phyloP scores from a whole-genome alignment of 2,888 invertebrate genomes.

The Eustalomyia histrio region DNA sequence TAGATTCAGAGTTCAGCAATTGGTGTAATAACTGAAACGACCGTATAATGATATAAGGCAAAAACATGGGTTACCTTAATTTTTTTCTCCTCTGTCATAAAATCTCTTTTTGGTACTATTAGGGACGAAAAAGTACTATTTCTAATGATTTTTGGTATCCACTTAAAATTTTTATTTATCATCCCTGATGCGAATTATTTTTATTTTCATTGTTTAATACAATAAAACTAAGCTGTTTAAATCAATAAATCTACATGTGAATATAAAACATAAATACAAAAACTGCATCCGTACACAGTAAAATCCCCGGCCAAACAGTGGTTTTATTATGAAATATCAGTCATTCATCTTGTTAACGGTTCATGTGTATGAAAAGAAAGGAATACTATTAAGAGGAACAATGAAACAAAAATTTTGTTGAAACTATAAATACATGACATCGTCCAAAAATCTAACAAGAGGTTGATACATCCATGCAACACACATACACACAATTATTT shows the following conservation, averaged over 20 bases:
- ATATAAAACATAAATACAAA: neutral
- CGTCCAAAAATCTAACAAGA: neutral
- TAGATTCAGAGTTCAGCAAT: no score
- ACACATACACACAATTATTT: neutral
- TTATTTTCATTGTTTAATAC: constrained; percentile 27
- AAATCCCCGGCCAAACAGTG: neutral
- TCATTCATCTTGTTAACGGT: neutral
- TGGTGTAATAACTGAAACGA: no score
- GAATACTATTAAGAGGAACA: neutral
- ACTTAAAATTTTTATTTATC: no score
- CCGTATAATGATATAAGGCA: no score
- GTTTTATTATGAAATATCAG: neutral
- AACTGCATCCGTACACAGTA: no score
- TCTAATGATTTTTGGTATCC: no score
- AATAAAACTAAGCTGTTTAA: constrained; percentile 57
- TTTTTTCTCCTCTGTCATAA: no score
- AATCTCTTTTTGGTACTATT: no score
- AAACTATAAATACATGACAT: neutral
- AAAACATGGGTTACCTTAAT: no score
- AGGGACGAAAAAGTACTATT: no score
- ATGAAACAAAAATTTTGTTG: neutral
- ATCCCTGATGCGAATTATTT: no score
- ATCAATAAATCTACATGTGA: constrained; percentile 50
- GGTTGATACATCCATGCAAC: neutral
- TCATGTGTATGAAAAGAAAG: neutral